Evolutionary conservation across 2,888 invertebrate genomes (phyloP).

Genomic region (Petrophora chlorosata): DNA sequence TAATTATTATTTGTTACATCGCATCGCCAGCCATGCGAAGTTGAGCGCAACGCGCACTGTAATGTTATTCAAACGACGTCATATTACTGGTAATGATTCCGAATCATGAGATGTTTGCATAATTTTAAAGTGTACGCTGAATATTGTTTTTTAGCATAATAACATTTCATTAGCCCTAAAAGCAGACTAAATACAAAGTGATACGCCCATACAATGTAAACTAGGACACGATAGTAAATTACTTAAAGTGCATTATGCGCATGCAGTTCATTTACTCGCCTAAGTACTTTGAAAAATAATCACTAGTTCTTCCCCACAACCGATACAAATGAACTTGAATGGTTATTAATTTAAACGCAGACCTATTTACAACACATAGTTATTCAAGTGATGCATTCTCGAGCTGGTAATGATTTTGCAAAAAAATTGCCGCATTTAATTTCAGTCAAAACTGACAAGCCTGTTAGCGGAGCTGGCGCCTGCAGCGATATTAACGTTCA

Average conservation of each 20-base stretch:
- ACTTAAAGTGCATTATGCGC: constrained; percentile 33
- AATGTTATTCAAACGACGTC: constrained; percentile 51
- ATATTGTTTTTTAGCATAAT: constrained; percentile 22
- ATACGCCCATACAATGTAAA: constrained; percentile 28
- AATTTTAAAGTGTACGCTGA: constrained; percentile 19
- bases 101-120: constrained; percentile 31
- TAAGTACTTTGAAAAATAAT: constrained; percentile 48
- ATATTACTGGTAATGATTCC: constrained; percentile 35
- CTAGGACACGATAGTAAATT: constrained; percentile 26
- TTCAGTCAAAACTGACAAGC: constrained; percentile 18
- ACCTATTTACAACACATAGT: constrained; percentile 26
- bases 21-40: constrained; percentile 53
- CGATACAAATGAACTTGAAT: constrained; percentile 43
- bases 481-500: constrained; percentile 13
- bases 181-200: not conserved
- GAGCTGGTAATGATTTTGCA: constrained; percentile 18
- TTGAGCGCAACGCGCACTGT: constrained; percentile 46
- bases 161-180: constrained; percentile 9
- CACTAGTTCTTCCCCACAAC: constrained; percentile 40
- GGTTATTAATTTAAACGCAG: constrained; percentile 31
- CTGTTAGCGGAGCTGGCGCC: constrained; percentile 16
- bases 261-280: constrained; percentile 48
- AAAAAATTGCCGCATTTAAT: constrained; percentile 10
- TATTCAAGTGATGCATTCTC: constrained; percentile 17
- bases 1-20: constrained; percentile 51